A percentile compares a stretch with the other conserved stretches of the same genome.
Conservation (phyloP, 2,113 vertebrate genomes). For the Maccullochella peelii region DNA sequence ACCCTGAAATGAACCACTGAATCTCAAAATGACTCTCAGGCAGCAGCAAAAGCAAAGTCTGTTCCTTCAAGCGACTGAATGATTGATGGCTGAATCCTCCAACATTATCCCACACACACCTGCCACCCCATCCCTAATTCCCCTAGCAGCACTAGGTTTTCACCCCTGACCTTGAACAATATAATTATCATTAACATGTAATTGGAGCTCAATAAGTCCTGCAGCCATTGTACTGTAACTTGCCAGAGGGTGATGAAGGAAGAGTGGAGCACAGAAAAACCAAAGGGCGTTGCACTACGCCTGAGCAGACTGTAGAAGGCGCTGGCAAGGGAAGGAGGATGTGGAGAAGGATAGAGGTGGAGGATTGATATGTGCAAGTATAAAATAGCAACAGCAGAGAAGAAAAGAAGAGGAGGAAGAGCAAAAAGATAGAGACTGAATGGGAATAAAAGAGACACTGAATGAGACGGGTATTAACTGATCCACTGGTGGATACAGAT, state of each 20-base stretch:
- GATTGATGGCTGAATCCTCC: conserved; percentile 41
- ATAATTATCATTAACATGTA: conserved; percentile 62
- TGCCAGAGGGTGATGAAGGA: conserved; percentile 32
- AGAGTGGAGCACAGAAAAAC: conserved; percentile 65
- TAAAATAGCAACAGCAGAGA: neutral
- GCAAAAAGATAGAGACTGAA: neutral
- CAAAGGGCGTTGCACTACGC: conserved; percentile 39
- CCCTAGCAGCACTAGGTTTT: neutral
- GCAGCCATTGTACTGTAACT: conserved; percentile 31
- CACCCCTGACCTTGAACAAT: conserved; percentile 46
- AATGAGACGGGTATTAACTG: conserved; percentile 25
- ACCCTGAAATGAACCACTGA: conserved; percentile 16
- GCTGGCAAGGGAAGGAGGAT: neutral
- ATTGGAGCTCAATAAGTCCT: conserved; percentile 53
- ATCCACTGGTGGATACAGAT: conserved; percentile 33
- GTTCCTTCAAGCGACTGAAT: conserved; percentile 9
- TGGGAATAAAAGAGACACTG: conserved; percentile 16
- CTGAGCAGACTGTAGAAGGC: conserved; percentile 17
- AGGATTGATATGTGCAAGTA: neutral
- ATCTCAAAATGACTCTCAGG: conserved; percentile 32
- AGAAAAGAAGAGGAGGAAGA: neutral
- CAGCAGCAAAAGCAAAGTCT: conserved; percentile 26
- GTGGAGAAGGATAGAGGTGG: neutral
- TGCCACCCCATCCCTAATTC: neutral
- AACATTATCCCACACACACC: conserved; percentile 13